phyloP scores from a whole-genome alignment of 2,888 invertebrate genomes.

The Eristalinus aeneus region DNA sequence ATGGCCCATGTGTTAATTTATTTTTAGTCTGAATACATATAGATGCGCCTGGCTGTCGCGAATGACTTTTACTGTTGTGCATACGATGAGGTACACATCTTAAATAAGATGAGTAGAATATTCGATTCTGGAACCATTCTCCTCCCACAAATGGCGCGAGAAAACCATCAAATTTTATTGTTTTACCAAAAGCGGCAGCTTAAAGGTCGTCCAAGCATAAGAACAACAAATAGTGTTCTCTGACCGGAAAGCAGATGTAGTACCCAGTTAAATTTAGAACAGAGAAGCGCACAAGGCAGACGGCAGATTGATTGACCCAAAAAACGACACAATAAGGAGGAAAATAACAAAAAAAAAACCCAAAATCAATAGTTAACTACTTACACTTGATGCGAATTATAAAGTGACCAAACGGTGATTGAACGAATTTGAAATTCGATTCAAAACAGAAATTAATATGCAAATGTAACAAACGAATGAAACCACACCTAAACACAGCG shows the following conservation, averaged over 20 bases:
- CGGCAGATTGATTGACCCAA: not conserved
- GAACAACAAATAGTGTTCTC: conserved; percentile 3
- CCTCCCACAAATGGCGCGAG: conserved; percentile 23
- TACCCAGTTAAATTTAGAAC: conserved; percentile 64
- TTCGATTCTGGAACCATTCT: conserved; percentile 26
- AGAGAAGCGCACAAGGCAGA: conserved; percentile 6
- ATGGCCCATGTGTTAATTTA: conserved; percentile 34
- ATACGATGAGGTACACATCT: not conserved
- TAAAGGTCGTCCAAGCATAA: conserved; percentile 2
- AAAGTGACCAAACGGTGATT: not conserved
- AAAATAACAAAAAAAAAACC: not conserved
- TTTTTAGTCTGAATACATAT: conserved; percentile 55
- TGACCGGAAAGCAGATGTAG: conserved; percentile 57
- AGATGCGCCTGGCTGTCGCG: conserved; percentile 24
- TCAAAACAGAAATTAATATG: conserved; percentile 52
- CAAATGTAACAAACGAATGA: conserved; percentile 52
- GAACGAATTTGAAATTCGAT: conserved; percentile 33
- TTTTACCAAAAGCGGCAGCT: conserved; percentile 23
- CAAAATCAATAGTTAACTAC: conserved; percentile 12
- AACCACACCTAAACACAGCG: conserved; percentile 58
- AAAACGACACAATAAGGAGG: not conserved
- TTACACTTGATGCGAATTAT: conserved; percentile 28
- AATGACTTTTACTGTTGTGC: conserved; percentile 21
- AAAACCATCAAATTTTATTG: conserved; percentile 7
- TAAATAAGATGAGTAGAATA: conserved; percentile 36